Percentiles rank a stretch among this genome's conserved stretches.
These are phyloP conservation scores for Acrobasis consociella DNA, from an alignment of 2,888 invertebrate species.

Conservation along the genomic window DNA sequence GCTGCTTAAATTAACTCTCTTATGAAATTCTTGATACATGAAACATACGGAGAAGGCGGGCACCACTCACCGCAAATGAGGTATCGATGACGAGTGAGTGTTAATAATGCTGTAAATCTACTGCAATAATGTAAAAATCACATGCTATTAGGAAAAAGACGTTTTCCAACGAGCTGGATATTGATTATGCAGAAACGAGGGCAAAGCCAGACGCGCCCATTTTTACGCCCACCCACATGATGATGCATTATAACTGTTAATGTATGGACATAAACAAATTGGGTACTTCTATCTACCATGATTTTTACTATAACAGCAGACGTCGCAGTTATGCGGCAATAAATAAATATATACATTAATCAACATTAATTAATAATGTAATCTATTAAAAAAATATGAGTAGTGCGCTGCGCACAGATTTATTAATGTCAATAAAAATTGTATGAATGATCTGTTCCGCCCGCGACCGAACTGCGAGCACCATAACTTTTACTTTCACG, in stretches of 20 bases:
- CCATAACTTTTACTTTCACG: slow-evolving; percentile 5
- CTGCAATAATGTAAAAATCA: slow-evolving; percentile 21
- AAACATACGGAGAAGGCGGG: slow-evolving; percentile 39
- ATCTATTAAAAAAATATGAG: no score
- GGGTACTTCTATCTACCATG: not conserved
- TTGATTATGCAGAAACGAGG: slow-evolving; percentile 43
- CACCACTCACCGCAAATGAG: slow-evolving; percentile 21
- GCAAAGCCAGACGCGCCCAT: slow-evolving; percentile 41
- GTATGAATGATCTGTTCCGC: not conserved
- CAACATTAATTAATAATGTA: no score
- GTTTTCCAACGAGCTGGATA: slow-evolving; percentile 27
- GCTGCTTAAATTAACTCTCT: slow-evolving; percentile 56
- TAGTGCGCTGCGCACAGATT: no score
- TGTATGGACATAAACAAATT: not conserved
- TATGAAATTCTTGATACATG: slow-evolving; percentile 56
- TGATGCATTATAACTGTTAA: not conserved
- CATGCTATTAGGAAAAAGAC: slow-evolving; percentile 17
- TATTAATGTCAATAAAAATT: not conserved
- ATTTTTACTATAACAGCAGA: no score
- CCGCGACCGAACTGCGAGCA: not conserved
- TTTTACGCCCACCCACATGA: slow-evolving; percentile 37
- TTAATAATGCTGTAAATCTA: slow-evolving; percentile 14
- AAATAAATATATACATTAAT: no score
- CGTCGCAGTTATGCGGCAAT: no score
- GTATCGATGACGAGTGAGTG: slow-evolving; percentile 15